Base-by-base conservation (phyloP, 1,140 invertebrate species). In the Heliconius hewitsoni region DNA sequence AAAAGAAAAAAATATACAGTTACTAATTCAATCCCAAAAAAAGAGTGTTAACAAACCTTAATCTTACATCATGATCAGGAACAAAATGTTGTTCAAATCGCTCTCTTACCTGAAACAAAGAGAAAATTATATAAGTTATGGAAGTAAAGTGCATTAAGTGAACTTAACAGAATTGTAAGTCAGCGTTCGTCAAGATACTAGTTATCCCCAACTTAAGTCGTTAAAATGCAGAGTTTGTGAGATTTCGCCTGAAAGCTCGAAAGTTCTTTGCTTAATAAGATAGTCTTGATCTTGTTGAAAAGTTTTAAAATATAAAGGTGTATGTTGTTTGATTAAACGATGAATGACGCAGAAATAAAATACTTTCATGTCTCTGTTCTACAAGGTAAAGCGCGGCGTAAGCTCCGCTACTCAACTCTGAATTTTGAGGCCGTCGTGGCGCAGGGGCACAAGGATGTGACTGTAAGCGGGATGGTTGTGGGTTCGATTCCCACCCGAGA, bases 91-190 rank as follows among this genome's bases (percentile, higher is more conserved):
- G 3, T 4, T 27, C 27, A 16, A 27, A 66, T 13, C 23, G 11
- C 27, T 11, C 60, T 66, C 60, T 11, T 81, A 81, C 79, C 79
- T 77, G 79, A 55, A 81, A 77, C 75, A 81, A 77, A 71, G 34
- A 66, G 19, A 8, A 66, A 30, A 27, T 66, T 6, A 16, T 6
- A 3, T 66, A 0, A 66, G 60, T 66, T 27, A 66, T 16, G 13
- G 13, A 30, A 30, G 23, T 30, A 66, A 66, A 78, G 39, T 52
- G 70, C 39, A 71, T 34, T 19, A 30, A 46, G 8, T 46, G 19
- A 71, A 55, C 13, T 55, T 27, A 66, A 66, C 23, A 30, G 60
- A 66, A 30, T 30, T 60, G 55, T 16, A 66, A 66, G 60, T 66
- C 60, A 66, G 60, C 60, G 23, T 66, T 66, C 60, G 60, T 66